These are phyloP conservation scores for Carlito syrichta DNA, from an alignment of 2,113 vertebrate species.

Conservation along the genomic window DNA sequence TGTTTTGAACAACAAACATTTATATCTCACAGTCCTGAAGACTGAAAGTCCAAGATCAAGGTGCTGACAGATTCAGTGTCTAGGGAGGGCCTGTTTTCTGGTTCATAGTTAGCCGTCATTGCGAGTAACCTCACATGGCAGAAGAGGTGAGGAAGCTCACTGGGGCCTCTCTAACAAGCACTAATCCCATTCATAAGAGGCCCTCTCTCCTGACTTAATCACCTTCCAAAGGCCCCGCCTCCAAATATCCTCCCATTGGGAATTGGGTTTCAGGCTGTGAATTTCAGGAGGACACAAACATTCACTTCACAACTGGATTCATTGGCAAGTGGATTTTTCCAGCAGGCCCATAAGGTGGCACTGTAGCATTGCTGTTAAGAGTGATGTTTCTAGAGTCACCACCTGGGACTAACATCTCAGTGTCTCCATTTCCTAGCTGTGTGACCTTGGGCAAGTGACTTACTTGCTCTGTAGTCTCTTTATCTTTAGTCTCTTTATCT, in stretches of 20 bases:
- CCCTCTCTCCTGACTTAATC: not conserved
- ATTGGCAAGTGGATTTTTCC: not conserved
- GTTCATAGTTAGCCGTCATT: not conserved
- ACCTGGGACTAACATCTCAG: not conserved
- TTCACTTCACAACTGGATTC: not conserved
- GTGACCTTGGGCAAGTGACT: slow-evolving; percentile 47
- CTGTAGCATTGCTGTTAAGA: slow-evolving; percentile 17
- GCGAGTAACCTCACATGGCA: not conserved
- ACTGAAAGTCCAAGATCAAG: not conserved
- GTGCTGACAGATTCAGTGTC: not conserved
- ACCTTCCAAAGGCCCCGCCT: not conserved
- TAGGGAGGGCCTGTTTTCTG: not conserved
- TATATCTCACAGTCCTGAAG: not conserved
- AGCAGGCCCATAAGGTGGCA: slow-evolving; percentile 53
- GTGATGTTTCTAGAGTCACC: not conserved
- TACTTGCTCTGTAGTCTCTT: slow-evolving; percentile 22
- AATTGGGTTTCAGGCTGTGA: not conserved
- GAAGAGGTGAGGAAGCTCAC: not conserved
- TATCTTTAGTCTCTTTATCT: slow-evolving; percentile 24
- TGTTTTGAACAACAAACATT: not conserved
- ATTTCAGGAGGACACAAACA: not conserved
- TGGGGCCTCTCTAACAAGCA: not conserved
- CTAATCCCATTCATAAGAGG: not conserved
- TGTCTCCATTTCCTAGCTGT: not conserved
- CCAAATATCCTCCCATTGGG: not conserved